These are phyloP conservation scores for Danionella dracula DNA, from an alignment of 2,797 vertebrate genomes.

Conservation along the genomic window DNA sequence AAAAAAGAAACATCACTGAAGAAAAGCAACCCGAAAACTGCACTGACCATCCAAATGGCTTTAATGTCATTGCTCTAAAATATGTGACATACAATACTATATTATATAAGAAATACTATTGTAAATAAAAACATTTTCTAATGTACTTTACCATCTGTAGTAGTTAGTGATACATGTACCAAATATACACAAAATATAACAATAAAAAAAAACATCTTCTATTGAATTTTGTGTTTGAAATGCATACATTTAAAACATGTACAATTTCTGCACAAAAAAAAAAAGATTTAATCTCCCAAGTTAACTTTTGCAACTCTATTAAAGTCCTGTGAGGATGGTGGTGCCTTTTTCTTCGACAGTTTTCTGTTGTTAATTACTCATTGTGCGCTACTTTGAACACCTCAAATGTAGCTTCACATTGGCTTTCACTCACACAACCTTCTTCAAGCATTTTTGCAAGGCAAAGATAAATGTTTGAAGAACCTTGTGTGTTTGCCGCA, in stretches of 20 bases:
- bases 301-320: conserved; percentile 51
- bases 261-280: background rate
- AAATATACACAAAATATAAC: background rate
- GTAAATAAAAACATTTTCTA: too few species aligned
- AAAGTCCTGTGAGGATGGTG: conserved; percentile 74
- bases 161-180: background rate
- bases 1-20: conserved; percentile 54
- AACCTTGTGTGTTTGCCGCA: conserved; percentile 40
- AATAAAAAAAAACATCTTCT: background rate
- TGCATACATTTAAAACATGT: background rate
- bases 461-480: conserved; percentile 47
- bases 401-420: conserved; percentile 50
- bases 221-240: too few species aligned
- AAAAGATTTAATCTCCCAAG: background rate
- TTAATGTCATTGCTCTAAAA: conserved; percentile 64
- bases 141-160: too few species aligned
- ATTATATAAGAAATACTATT: background rate
- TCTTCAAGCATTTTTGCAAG: conserved; percentile 18
- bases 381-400: conserved; percentile 47
- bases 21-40: conserved; percentile 63
- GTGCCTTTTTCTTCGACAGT: conserved; percentile 59
- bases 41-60: conserved; percentile 74
- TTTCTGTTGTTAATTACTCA: conserved; percentile 57
- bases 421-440: conserved; percentile 29
- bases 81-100: background rate